Percentiles rank a stretch among this genome's conserved stretches.
Conservation (phyloP, 2,113 vertebrate species). For the Mustela lutreola region DNA sequence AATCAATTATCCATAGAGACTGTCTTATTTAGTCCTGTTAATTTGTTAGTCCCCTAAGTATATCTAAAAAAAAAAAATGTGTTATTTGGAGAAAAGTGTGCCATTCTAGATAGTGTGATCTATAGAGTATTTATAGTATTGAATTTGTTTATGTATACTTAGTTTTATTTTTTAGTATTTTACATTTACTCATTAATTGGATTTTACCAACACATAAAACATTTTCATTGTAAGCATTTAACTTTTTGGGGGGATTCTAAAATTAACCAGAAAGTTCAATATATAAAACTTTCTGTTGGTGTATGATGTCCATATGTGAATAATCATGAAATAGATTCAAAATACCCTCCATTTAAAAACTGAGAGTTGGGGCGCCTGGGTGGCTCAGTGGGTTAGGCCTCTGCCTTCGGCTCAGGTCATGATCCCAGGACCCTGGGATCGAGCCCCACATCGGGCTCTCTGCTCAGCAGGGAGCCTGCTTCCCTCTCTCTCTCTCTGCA, state of each 20-base stretch:
- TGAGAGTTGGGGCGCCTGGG: background rate
- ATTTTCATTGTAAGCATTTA: constrained; percentile 7
- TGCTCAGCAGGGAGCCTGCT: no score
- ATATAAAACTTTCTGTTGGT: background rate
- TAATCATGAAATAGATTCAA: background rate
- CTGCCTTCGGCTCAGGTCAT: no score
- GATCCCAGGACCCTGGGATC: no score
- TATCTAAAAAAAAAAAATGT: background rate
- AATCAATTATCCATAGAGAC: background rate
- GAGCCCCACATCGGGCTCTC: no score
- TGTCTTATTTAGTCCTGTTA: background rate
- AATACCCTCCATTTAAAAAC: background rate
- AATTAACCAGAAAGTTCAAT: constrained; percentile 21
- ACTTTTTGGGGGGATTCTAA: background rate
- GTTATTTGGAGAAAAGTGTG: background rate
- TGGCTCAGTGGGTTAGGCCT: no score
- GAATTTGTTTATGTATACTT: background rate
- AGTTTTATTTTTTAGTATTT: constrained; percentile 1
- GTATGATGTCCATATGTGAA: background rate
- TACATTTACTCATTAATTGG: constrained; percentile 26
- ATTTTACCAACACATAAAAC: background rate
- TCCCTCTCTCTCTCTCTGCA: no score
- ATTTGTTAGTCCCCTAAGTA: background rate
- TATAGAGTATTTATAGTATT: background rate
- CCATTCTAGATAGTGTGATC: background rate